Evolutionary conservation across 2,797 vertebrate genomes (phyloP), one percentile per base, ranked within the genome.

Genomic region (Lutjanus argentimaculatus): DNA sequence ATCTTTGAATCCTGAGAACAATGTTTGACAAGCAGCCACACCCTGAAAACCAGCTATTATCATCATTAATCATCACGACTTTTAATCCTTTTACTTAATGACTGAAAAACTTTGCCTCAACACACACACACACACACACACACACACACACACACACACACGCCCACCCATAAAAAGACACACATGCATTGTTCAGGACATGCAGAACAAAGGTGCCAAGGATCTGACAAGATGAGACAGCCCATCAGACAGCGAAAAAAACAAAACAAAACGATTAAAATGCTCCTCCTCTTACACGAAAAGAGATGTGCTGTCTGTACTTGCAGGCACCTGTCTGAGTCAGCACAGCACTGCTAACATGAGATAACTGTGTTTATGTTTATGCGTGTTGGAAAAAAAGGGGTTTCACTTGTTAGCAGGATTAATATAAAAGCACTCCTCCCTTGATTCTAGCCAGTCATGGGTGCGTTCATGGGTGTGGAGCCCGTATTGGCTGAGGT

Each of bases 391-490:
- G 21, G 8, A 81, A 52, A 81, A 52, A 15, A 40, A 7, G 59
- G 55, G 55, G 43, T 66, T 74, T 83, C 51, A 43, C 51, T 70
- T 13, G 15, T 63, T 42, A 52, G n/a, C 43, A 21, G 45, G 40
- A 63, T 46, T 71, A 71, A 55, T 63, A 15, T 30, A 67, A 45
- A 7, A 42, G 12, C 46, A 67, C 58, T 71, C 72, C 76, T 63
- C 52, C 55, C 71, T 87, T 56, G 63, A 72, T 65, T 53, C 52
- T 67, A 63, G 53, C 25, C n/a, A 14, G 6, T 57, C 6, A 1
- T 43, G 70, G 79, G 87, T 74, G 83, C 90, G 86, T 75, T 46
- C 15, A 4, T 55, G 83, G 90, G 88, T 82, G 91, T 84, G 85
- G 83, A 65, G 43, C 21, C 30, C 22, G 21, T 17, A 16, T 21